These are phyloP conservation scores for Drosophila kanekoi DNA, from an alignment of 2,888 invertebrate species.

Conservation along the genomic window DNA sequence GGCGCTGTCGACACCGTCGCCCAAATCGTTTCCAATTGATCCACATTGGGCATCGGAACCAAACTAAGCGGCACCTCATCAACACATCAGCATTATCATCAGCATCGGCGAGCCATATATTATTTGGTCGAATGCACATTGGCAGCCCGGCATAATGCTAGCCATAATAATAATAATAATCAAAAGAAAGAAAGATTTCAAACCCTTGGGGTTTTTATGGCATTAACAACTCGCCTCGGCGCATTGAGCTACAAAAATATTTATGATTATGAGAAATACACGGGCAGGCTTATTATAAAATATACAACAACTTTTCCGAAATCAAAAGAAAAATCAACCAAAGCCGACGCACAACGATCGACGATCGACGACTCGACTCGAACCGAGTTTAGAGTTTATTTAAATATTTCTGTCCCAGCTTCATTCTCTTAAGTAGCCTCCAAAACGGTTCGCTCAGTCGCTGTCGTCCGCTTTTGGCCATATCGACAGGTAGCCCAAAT, in stretches of 20 bases:
- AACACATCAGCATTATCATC: constrained; percentile 79
- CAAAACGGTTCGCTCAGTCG: constrained; percentile 29
- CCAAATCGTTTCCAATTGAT: constrained; percentile 40
- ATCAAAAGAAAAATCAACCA: constrained; percentile 74
- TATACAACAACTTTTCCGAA: constrained; percentile 79
- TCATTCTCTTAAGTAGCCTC: constrained; percentile 66
- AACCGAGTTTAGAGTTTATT: constrained; percentile 70
- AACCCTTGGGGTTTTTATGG: constrained; percentile 58
- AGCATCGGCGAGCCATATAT: constrained; percentile 45
- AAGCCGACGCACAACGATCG: constrained; percentile 59
- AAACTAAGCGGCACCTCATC: constrained; percentile 77
- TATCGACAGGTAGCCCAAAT: constrained; percentile 83
- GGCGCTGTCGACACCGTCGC: constrained; percentile 49
- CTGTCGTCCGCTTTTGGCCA: constrained; percentile 49
- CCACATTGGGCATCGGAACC: constrained; percentile 51
- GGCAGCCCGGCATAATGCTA: constrained; percentile 33
- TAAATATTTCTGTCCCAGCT: constrained; percentile 63
- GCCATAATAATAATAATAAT: constrained; percentile 67
- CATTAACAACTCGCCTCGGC: constrained; percentile 39
- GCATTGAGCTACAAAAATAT: constrained; percentile 69
- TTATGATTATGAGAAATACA: constrained; percentile 80
- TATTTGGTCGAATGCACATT: constrained; percentile 31
- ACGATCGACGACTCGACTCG: too few relatives aligned
- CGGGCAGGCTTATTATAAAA: constrained; percentile 77
- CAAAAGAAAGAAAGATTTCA: constrained; percentile 31